Percentiles rank a stretch among this genome's conserved stretches.
These are phyloP conservation scores for Leistus spinibarbis DNA, from an alignment of 2,888 invertebrate species.

Conservation along the genomic window DNA sequence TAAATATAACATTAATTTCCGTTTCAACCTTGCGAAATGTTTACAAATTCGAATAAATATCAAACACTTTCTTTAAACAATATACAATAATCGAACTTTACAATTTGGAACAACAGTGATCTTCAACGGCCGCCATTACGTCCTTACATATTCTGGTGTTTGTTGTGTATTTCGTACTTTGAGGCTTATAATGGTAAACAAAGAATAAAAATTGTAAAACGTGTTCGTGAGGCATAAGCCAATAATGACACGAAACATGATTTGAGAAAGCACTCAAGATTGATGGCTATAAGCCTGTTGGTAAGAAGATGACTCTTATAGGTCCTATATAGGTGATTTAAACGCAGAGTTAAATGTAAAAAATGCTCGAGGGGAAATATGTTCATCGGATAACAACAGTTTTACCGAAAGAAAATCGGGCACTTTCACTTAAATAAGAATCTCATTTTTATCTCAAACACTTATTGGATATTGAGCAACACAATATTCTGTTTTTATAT, in stretches of 20 bases:
- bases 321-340: conserved; percentile 38
- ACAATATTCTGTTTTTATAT: neutral
- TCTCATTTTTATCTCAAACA: neutral
- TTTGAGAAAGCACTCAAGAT: conserved; percentile 38
- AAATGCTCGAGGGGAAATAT: neutral
- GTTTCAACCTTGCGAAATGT: neutral
- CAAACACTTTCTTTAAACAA: too few relatives aligned
- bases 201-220: neutral
- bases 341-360: conserved; percentile 31
- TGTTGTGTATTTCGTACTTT: neutral
- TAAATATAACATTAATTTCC: neutral
- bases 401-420: neutral
- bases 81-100: too few relatives aligned
- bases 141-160: too few relatives aligned
- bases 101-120: too few relatives aligned
- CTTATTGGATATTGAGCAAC: neutral
- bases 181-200: neutral
- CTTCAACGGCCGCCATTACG: too few relatives aligned
- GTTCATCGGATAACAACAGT: conserved; percentile 31
- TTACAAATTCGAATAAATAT: neutral
- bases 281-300: conserved; percentile 27
- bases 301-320: conserved; percentile 18
- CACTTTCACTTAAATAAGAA: conserved; percentile 3
- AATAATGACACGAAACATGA: conserved; percentile 28
- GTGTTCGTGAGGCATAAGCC: conserved; percentile 10